Evolutionary conservation across 2,888 invertebrate genomes (phyloP), one percentile per base, ranked within the genome.

Genomic region (Cerastis rubricosa): DNA sequence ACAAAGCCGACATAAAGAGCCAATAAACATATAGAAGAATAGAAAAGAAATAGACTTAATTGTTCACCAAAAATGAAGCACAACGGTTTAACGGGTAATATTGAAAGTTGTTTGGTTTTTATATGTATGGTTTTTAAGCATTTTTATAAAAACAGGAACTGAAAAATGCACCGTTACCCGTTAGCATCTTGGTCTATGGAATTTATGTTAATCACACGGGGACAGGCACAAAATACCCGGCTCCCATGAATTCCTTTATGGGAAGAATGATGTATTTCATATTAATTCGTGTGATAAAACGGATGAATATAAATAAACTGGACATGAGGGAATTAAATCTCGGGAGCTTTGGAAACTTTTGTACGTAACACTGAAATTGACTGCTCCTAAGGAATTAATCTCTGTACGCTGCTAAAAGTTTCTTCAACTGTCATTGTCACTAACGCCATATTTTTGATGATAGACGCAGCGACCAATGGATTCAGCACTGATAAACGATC

Each of bases 181-280:
- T 73, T 49, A 47, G 40, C 47, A 57, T 35, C 54, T 14, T 49
- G 49, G 74, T 17, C 49, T 65, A 49, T 49, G 47, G 81, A 80
- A 78, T 80, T 80, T 78, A 74, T 78, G 78, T 49, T 64, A 78
- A 80, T 80, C 57, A 19, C 1, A 19, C 2, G 29, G 9, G 54
- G 25, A 45, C 35, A 43, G 54, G 9, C 63, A 80, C 64, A 49
- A 73, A 73, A 80, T 80, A 73, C n/a, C 63, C 19, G n/a, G 57
- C 22, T 54, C 64, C 22, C 47, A 57, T 80, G 40, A 35, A 80
- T 64, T 40, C 22, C 22, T 57, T 11, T 57, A 45, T 2, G 40
- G 57, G 25, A 22, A 29, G 29, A n/a, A 57, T 78, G 80, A 80
- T 64, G 14, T 43, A 80, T 80, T 64, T 54, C 40, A 22, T 43